Percentiles rank a stretch among this genome's conserved stretches.
These are phyloP conservation scores for Coregonus ussuriensis DNA, from an alignment of 2,797 vertebrate species.

Conservation along the genomic window DNA sequence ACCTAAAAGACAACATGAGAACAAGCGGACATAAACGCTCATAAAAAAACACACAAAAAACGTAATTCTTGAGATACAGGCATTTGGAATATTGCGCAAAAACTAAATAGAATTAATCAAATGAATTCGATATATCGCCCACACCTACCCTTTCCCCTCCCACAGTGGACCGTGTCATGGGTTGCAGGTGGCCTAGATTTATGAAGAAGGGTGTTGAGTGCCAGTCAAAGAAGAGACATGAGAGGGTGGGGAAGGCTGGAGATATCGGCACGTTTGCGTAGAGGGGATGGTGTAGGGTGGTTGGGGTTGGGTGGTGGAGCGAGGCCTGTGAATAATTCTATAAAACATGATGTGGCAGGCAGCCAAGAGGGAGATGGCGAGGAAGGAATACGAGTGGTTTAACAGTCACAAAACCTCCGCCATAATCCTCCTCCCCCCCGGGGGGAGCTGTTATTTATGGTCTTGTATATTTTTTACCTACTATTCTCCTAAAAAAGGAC, in stretches of 20 bases:
- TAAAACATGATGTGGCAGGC: conserved; percentile 51
- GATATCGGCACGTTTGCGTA: conserved; percentile 19
- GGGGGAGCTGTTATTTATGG: conserved; percentile 69
- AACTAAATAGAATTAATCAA: too few species aligned
- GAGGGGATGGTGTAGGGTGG: not conserved
- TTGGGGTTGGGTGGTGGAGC: not conserved
- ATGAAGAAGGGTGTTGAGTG: conserved; percentile 29
- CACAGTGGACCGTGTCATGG: conserved; percentile 20
- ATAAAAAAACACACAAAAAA: too few species aligned
- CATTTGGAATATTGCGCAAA: too few species aligned
- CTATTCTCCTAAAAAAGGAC: conserved; percentile 49
- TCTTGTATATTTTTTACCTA: conserved; percentile 66
- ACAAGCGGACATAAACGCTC: too few species aligned
- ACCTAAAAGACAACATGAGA: too few species aligned
- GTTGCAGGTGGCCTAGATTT: conserved; percentile 43
- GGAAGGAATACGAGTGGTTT: conserved; percentile 56
- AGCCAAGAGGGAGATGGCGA: conserved; percentile 53
- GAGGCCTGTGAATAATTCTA: not conserved
- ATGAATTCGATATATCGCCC: not conserved
- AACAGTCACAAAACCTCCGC: conserved; percentile 60
- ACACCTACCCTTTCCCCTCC: not conserved
- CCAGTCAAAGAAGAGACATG: conserved; percentile 22
- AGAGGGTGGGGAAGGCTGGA: not conserved
- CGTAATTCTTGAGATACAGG: too few species aligned
- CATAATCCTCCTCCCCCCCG: conserved; percentile 58